Evolutionary conservation across 2,113 vertebrate species (phyloP).

Genomic region (Gnathonemus longibarbis): DNA sequence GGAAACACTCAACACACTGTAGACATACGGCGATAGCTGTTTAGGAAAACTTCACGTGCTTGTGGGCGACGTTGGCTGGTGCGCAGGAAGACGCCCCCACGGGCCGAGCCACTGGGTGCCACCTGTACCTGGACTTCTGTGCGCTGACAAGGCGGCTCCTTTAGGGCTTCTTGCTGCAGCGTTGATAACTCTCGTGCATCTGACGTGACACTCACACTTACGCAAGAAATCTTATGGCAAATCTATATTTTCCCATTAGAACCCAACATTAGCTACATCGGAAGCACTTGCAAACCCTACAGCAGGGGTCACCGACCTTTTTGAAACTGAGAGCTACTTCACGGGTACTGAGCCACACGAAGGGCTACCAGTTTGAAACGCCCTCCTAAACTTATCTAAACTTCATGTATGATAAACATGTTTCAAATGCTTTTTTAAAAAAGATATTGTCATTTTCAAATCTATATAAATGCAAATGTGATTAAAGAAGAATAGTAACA

Average conservation of each 20-base stretch:
- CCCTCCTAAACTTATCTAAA: too few species aligned
- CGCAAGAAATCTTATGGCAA: not conserved
- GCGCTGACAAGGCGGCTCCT: conserved; percentile 79
- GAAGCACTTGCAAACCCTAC: too few species aligned
- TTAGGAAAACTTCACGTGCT: not conserved
- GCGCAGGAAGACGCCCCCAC: not conserved
- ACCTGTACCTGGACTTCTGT: conserved; percentile 81
- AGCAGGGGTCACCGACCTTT: too few species aligned
- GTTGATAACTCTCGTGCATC: not conserved
- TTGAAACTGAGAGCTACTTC: too few species aligned
- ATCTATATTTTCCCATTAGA: not conserved
- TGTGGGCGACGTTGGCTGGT: not conserved
- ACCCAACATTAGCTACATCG: not conserved
- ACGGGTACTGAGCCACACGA: too few species aligned
- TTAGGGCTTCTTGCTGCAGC: conserved; percentile 74
- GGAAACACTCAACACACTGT: not conserved
- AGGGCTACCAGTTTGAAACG: too few species aligned
- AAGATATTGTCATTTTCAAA: too few species aligned
- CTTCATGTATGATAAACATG: too few species aligned
- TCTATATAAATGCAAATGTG: too few species aligned
- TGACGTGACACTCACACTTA: not conserved
- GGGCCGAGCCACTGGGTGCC: conserved; percentile 5
- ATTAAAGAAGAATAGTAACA: too few species aligned
- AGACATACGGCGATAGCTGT: not conserved
- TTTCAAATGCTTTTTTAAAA: too few species aligned